Evolutionary conservation across 2,888 invertebrate species (phyloP), one percentile per base, ranked within the genome.

Genomic region (Drosophila peninsularis): DNA sequence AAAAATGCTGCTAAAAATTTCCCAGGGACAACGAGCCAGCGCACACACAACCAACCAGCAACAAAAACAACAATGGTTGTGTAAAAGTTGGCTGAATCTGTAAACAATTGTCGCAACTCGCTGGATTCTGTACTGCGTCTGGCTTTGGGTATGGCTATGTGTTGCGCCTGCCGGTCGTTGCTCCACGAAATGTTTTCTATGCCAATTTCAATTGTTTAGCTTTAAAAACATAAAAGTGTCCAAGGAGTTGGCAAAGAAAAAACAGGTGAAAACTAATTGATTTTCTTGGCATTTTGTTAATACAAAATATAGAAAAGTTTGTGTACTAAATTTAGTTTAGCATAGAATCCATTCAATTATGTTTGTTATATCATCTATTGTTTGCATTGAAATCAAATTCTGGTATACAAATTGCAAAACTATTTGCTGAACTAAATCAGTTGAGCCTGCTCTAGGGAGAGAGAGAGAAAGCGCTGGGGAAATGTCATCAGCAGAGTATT

Each of bases 41-140:
- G 61, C 62, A 60, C 50, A 49, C 45, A 53, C 45, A 52, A 49
- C 9, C 37, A 39, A 39, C 55, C 60, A 21, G 2, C 11, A n/a
- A 49, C 17, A 49, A n/a, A n/a, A n/a, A 19, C 34, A 34, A 34
- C 50, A 71, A 65, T 34, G 42, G 34, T 66, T 70, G 58, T 73
- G 47, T 30, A 39, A 45, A 61, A 62, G 55, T 78, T 62, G 61
- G 36, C 62, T 50, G 47, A 79, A 69, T 75, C 79, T 70, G 79
- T 70, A 81, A 84, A 81, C 84, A 83, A 83, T 83, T 83, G 75
- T 71, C 62, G 67, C 50, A 54, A 68, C 60, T 64, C 57, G 56
- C 36, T 37, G 39, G 49, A n/a, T 17, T 32, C 27, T 24, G 47
- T 1, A 7, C 14, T 37, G 27, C 5, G 3, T n/a, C 52, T 52